phyloP scores from a whole-genome alignment of 2,888 invertebrate genomes.

The Taphrorychus bicolor region DNA sequence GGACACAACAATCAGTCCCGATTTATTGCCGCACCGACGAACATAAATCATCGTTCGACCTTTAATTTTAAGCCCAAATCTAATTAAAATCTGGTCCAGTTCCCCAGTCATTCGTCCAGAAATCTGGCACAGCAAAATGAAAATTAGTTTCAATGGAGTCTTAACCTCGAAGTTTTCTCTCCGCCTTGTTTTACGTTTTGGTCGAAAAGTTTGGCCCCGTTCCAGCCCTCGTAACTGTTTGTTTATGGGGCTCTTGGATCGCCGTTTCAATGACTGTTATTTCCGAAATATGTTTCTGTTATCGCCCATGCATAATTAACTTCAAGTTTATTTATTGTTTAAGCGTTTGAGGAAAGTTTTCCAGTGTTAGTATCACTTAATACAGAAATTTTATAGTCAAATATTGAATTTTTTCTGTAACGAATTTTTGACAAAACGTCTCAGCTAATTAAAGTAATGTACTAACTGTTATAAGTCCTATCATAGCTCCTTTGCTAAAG shows the following conservation, averaged over 20 bases:
- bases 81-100: conserved; percentile 16
- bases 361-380: not conserved
- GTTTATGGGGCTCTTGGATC: conserved; percentile 1
- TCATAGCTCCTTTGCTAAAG: too few species aligned
- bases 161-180: not conserved
- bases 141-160: not conserved
- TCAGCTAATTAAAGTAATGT: not conserved
- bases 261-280: conserved; percentile 6
- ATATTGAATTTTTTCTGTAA: not conserved
- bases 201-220: not conserved
- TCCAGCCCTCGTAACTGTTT: not conserved
- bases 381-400: not conserved
- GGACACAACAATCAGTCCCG: not conserved
- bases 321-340: not conserved
- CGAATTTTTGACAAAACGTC: not conserved
- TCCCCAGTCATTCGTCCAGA: conserved; percentile 15
- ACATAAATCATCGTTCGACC: not conserved
- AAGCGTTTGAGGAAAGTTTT: not conserved
- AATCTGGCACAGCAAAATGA: conserved; percentile 12
- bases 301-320: not conserved
- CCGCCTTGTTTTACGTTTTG: not conserved
- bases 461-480: too few species aligned
- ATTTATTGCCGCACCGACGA: not conserved
- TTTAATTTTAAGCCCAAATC: conserved; percentile 7
- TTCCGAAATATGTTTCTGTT: conserved; percentile 5